Evolutionary conservation across 1,140 invertebrate genomes (phyloP).

Genomic region (Drosophila sp.): DNA sequence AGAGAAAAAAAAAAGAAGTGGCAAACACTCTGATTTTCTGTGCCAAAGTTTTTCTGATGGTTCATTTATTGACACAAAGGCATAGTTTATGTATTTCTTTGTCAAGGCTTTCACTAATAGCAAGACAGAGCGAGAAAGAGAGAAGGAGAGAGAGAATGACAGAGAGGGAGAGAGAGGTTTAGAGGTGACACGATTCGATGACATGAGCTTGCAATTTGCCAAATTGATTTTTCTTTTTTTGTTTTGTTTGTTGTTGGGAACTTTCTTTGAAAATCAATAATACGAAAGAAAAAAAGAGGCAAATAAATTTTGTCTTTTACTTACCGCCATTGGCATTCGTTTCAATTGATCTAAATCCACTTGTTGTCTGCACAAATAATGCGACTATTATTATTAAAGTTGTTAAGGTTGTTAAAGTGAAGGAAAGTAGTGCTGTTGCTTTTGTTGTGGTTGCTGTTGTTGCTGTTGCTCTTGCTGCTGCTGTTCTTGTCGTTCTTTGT

Average conservation of each 20-base stretch:
- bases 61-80: constrained; percentile 79
- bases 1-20: constrained; percentile 7
- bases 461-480: constrained; percentile 35
- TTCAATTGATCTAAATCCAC: constrained; percentile 82
- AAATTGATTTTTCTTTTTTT: constrained; percentile 68
- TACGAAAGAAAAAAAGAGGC: not conserved
- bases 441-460: constrained; percentile 31
- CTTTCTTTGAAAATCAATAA: constrained; percentile 57
- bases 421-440: constrained; percentile 71
- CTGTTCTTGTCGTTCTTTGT: constrained; percentile 32
- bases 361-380: constrained; percentile 81
- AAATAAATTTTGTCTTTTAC: constrained; percentile 61
- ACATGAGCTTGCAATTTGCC: constrained; percentile 77
- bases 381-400: constrained; percentile 80
- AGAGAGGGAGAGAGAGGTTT: not conserved
- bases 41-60: constrained; percentile 76
- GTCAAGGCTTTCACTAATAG: constrained; percentile 46
- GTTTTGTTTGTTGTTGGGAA: constrained; percentile 18
- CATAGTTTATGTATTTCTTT: constrained; percentile 69
- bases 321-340: constrained; percentile 79
- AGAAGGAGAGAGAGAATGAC: not conserved
- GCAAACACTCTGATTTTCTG: constrained; percentile 52
- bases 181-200: constrained; percentile 37
- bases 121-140: not conserved
- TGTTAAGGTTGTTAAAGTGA: constrained; percentile 78